Evolutionary conservation across 2,888 invertebrate species (phyloP).

Genomic region (Apantesis nais): DNA sequence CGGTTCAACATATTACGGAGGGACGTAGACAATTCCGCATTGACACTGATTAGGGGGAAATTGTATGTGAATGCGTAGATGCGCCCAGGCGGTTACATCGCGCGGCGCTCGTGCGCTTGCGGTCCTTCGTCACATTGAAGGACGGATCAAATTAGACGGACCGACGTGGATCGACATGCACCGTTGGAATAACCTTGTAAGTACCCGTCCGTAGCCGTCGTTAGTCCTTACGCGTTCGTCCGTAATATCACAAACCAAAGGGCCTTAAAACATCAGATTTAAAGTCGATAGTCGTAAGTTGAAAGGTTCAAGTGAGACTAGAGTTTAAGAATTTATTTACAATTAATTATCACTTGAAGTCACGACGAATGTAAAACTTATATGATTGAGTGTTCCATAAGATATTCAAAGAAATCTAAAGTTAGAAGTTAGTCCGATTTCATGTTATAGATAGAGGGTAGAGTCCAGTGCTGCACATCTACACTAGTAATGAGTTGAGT

Average conservation of each 20-base stretch:
- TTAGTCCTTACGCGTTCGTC: not conserved
- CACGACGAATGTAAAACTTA: not conserved
- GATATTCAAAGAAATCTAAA: too few relatives aligned
- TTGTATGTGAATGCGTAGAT: not conserved
- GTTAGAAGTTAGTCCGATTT: too few relatives aligned
- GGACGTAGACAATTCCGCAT: not conserved
- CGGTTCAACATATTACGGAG: not conserved
- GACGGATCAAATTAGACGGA: not conserved
- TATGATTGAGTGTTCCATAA: too few relatives aligned
- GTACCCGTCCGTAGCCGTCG: not conserved
- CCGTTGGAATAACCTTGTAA: not conserved
- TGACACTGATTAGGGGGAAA: not conserved
- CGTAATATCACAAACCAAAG: not conserved
- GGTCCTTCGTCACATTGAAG: not conserved
- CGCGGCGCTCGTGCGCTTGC: not conserved
- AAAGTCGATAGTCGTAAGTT: not conserved
- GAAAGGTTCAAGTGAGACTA: not conserved
- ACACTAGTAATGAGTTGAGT: too few relatives aligned
- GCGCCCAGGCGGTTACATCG: not conserved
- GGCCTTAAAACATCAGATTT: not conserved
- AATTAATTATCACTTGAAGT: not conserved
- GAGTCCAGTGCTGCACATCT: too few relatives aligned
- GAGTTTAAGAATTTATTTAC: not conserved
- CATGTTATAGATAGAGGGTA: too few relatives aligned
- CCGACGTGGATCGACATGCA: constrained; percentile 1